Conservation (phyloP, 1,140 invertebrate species). For the Cydia fagiglandana region DNA sequence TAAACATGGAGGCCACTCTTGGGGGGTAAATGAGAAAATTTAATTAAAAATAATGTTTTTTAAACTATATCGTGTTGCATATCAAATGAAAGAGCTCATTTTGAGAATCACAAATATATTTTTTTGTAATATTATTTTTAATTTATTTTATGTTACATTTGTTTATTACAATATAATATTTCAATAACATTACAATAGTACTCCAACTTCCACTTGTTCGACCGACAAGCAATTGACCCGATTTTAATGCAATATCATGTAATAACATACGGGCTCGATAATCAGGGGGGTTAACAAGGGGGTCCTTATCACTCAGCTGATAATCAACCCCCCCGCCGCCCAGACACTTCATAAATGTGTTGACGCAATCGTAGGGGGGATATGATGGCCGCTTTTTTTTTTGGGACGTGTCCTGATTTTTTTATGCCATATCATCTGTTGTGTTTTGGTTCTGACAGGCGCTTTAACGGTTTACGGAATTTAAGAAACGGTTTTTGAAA, state of each 20-base stretch:
- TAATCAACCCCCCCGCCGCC: slow-evolving; percentile 47
- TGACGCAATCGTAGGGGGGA: slow-evolving; percentile 46
- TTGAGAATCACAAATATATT: too few species aligned
- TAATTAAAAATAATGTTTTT: too few species aligned
- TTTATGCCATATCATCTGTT: neutral
- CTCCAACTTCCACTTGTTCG: neutral
- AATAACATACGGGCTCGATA: slow-evolving; percentile 33
- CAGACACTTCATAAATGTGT: slow-evolving; percentile 46
- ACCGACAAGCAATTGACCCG: slow-evolving; percentile 14
- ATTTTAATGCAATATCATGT: slow-evolving; percentile 19
- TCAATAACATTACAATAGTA: neutral
- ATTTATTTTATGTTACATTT: too few species aligned
- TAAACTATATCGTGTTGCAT: too few species aligned
- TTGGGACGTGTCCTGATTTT: neutral
- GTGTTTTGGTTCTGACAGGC: neutral
- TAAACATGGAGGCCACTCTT: too few species aligned
- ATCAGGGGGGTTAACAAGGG: slow-evolving; percentile 34
- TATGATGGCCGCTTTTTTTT: slow-evolving; percentile 3
- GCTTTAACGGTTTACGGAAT: too few species aligned
- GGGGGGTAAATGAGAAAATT: too few species aligned
- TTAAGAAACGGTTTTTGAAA: too few species aligned
- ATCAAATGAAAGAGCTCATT: too few species aligned
- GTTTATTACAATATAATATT: neutral
- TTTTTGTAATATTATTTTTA: too few species aligned
- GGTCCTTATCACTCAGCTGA: slow-evolving; percentile 50